These are phyloP conservation scores for Iselma pallidipennis DNA, from an alignment of 2,888 invertebrate species.

Conservation along the genomic window DNA sequence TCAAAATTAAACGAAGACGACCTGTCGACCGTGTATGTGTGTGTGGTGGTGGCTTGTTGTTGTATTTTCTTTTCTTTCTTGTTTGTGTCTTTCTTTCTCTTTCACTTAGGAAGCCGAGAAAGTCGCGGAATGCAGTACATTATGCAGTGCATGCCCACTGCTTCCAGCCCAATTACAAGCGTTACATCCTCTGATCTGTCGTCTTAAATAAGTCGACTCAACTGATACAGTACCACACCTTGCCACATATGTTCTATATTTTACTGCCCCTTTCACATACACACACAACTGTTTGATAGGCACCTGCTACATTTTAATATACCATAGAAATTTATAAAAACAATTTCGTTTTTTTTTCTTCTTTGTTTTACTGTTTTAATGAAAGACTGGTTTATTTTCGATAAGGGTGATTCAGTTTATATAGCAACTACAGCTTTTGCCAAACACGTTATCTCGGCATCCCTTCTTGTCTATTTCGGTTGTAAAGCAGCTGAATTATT, in stretches of 20 bases:
- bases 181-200: slow-evolving; percentile 44
- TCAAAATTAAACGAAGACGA: not conserved
- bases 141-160: slow-evolving; percentile 43
- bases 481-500: slow-evolving; percentile 56
- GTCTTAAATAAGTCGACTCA: slow-evolving; percentile 46
- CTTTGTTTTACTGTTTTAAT: not conserved
- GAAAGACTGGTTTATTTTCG: not conserved
- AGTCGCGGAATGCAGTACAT: slow-evolving; percentile 36
- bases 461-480: slow-evolving; percentile 53
- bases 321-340: no score
- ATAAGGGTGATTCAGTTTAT: not conserved
- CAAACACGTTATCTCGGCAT: slow-evolving; percentile 34
- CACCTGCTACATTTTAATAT: slow-evolving; percentile 16
- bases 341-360: no score
- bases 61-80: not conserved
- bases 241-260: slow-evolving; percentile 22
- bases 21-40: not conserved
- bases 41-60: not conserved
- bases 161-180: slow-evolving; percentile 48
- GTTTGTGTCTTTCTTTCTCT: not conserved
- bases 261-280: slow-evolving; percentile 22
- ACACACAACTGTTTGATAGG: slow-evolving; percentile 22
- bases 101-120: not conserved
- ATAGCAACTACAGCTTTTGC: not conserved
- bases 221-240: slow-evolving; percentile 44